phyloP scores from a whole-genome alignment of 1,140 invertebrate genomes.

The Temnothorax curvispinosus region DNA sequence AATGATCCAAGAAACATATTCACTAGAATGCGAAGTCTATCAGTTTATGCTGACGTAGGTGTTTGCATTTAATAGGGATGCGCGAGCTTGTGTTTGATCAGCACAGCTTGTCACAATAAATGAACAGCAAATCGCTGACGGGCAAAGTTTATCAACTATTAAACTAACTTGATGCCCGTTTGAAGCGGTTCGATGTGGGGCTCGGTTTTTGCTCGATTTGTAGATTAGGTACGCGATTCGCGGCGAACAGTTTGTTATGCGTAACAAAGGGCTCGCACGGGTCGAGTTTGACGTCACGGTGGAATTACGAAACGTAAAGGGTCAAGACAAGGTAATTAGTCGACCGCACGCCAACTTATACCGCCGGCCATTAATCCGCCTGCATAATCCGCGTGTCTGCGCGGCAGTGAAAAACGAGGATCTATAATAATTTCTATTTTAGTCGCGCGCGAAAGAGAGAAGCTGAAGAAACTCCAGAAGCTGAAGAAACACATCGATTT shows the following conservation, averaged over 20 bases:
- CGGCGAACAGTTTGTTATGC: neutral
- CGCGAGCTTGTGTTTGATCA: neutral
- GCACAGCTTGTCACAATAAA: neutral
- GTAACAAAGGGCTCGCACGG: neutral
- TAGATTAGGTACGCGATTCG: slow-evolving; percentile 6
- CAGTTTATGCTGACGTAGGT: no score
- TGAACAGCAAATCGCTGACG: slow-evolving; percentile 4
- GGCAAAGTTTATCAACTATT: slow-evolving; percentile 22
- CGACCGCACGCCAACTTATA: neutral
- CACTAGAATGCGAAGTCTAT: neutral
- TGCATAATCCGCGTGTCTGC: neutral
- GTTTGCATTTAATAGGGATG: neutral
- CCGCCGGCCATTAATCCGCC: neutral
- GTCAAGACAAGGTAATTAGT: slow-evolving; percentile 40
- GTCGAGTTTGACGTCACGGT: slow-evolving; percentile 32
- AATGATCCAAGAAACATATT: neutral
- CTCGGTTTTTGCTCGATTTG: neutral
- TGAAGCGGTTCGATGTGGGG: neutral
- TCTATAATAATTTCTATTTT: slow-evolving; percentile 24
- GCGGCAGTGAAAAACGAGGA: slow-evolving; percentile 6
- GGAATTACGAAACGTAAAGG: neutral
- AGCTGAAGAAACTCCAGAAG: neutral
- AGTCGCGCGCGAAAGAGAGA: neutral
- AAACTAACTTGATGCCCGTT: slow-evolving; percentile 19
- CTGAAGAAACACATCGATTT: neutral